Evolutionary conservation across 2,888 invertebrate genomes (phyloP).

Genomic region (Rhamnusium bicolor): DNA sequence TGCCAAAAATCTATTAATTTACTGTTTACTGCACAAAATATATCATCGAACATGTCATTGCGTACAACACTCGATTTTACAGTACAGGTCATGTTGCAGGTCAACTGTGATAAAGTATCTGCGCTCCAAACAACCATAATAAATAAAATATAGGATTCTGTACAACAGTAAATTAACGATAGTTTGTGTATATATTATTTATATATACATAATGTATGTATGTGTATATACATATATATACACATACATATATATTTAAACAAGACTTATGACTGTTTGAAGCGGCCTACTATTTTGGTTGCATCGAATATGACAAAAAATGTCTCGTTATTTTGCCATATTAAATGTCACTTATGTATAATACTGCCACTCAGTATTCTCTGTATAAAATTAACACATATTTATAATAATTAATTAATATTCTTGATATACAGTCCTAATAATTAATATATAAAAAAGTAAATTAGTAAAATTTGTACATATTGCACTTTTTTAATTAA

Average conservation of each 20-base stretch:
- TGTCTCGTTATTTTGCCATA: conserved; percentile 29
- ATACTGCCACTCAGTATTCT: conserved; percentile 71
- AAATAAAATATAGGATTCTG: conserved; percentile 60
- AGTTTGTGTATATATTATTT: conserved; percentile 28
- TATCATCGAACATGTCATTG: conserved; percentile 71
- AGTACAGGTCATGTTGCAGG: conserved; percentile 69
- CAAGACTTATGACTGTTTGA: conserved; percentile 58
- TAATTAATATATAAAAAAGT: conserved; percentile 69
- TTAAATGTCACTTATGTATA: conserved; percentile 55
- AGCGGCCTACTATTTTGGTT: conserved; percentile 53
- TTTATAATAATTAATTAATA: conserved; percentile 66
- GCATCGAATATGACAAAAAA: conserved; percentile 50
- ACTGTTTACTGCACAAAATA: conserved; percentile 73
- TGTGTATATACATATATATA: no score
- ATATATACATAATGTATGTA: conserved; percentile 47
- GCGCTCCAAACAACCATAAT: conserved; percentile 60
- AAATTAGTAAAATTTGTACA: conserved; percentile 80
- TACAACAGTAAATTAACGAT: conserved; percentile 63
- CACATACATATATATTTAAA: conserved; percentile 30
- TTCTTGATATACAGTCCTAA: conserved; percentile 69
- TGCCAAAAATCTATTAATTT: conserved; percentile 65
- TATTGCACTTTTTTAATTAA: conserved; percentile 77
- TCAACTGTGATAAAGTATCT: conserved; percentile 63
- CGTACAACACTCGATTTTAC: conserved; percentile 69
- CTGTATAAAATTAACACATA: conserved; percentile 70